Percentiles rank a stretch among this genome's conserved stretches.
phyloP scores from a whole-genome alignment of 1,140 invertebrate species.

The Tetramorium alpestre region DNA sequence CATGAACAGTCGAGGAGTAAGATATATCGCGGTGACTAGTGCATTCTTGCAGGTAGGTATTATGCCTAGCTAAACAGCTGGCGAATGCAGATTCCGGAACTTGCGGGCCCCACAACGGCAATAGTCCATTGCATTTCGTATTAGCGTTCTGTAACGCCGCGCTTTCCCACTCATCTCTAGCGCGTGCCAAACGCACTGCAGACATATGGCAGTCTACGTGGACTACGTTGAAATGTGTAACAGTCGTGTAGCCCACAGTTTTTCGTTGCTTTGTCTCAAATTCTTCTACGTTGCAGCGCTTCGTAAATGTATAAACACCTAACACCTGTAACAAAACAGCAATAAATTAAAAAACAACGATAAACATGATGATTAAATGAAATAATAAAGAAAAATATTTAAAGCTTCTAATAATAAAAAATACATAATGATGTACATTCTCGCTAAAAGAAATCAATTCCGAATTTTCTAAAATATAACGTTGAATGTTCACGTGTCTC shows the following conservation, averaged over 20 bases:
- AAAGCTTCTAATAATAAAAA: background rate
- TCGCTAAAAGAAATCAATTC: background rate
- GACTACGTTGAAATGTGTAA: slow-evolving; percentile 99
- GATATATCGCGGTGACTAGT: slow-evolving; percentile 95
- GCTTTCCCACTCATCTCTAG: slow-evolving; percentile 98
- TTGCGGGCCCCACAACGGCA: slow-evolving; percentile 98
- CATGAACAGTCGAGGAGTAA: slow-evolving; percentile 95
- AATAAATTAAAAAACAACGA: background rate
- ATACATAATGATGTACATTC: background rate
- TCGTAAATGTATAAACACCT: slow-evolving; percentile 98
- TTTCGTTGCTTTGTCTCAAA: slow-evolving; percentile 94
- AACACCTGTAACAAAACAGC: slow-evolving; percentile 88
- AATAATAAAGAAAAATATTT: slow-evolving; percentile 1
- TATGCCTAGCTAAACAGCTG: slow-evolving; percentile 95
- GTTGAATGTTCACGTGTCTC: background rate
- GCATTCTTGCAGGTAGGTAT: slow-evolving; percentile 94
- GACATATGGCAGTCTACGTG: slow-evolving; percentile 99
- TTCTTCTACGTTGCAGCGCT: slow-evolving; percentile 97
- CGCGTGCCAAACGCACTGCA: slow-evolving; percentile 92
- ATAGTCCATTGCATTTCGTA: slow-evolving; percentile 97
- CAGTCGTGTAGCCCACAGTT: slow-evolving; percentile 95
- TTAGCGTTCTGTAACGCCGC: slow-evolving; percentile 99
- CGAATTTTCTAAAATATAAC: background rate
- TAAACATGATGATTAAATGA: background rate
- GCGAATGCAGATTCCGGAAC: slow-evolving; percentile 98